Percentiles rank a stretch among this genome's conserved stretches.
These are phyloP conservation scores for Pollimyrus isidori DNA, from an alignment of 2,113 vertebrate species.

Conservation along the genomic window DNA sequence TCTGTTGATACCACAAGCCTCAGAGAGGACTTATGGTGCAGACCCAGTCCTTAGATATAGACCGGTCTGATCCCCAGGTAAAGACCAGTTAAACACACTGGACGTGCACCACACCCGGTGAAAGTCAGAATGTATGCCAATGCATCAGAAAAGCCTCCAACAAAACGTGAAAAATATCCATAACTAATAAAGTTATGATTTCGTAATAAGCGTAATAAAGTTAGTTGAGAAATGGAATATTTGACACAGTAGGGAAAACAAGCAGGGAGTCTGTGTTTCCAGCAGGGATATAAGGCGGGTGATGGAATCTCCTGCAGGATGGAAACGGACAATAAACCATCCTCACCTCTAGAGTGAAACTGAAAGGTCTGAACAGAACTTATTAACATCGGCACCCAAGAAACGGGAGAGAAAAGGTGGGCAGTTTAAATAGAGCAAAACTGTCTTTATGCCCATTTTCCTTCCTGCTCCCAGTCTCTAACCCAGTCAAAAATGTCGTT, in stretches of 20 bases:
- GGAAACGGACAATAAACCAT: not conserved
- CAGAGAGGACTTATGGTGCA: constrained; percentile 20
- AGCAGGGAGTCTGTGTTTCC: not conserved
- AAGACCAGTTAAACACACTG: constrained; percentile 22
- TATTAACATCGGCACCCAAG: not conserved
- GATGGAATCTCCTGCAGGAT: not conserved
- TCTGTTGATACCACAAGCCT: constrained; percentile 40
- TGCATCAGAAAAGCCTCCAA: not conserved
- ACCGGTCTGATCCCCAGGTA: not conserved
- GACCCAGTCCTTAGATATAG: not conserved
- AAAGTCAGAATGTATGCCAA: not conserved
- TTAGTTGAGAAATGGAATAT: not conserved
- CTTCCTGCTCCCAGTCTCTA: not conserved
- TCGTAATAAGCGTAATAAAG: not conserved
- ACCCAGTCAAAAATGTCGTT: not conserved
- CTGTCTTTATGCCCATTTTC: not conserved
- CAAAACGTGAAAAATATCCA: not conserved
- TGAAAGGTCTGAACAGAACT: not conserved
- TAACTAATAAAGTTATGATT: not conserved
- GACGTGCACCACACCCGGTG: too few species aligned
- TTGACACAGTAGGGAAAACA: not conserved
- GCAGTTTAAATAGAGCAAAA: not conserved
- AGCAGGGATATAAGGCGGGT: not conserved
- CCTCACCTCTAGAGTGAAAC: not conserved
- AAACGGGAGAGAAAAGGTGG: not conserved